Conservation (phyloP, 2,888 invertebrate species). For the Cantharis flavilabris region DNA sequence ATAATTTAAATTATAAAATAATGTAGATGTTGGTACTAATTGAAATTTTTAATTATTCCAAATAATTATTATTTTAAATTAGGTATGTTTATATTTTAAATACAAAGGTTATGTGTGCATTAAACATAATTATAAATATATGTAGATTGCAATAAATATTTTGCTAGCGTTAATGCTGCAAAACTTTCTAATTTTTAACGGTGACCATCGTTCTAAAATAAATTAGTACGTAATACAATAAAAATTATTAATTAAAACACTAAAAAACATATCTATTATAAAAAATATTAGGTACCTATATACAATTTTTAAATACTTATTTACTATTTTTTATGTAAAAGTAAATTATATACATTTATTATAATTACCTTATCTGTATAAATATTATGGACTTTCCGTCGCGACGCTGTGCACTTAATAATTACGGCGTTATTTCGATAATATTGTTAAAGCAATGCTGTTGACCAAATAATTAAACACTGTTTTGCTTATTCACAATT, state of each 20-base stretch:
- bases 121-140: background rate
- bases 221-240: background rate
- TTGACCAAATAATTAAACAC: background rate
- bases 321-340: too few species aligned
- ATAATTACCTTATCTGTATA: background rate
- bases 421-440: background rate
- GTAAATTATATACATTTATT: too few species aligned
- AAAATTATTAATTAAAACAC: background rate
- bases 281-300: background rate
- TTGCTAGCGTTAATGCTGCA: background rate
- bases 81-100: background rate
- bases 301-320: background rate
- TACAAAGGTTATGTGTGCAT: background rate
- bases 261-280: background rate
- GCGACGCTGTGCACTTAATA: background rate
- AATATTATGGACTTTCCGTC: background rate
- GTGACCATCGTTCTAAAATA: background rate
- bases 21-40: background rate
- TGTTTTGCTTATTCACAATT: background rate
- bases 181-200: conserved; percentile 2
- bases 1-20: background rate
- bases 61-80: background rate
- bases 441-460: background rate
- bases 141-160: background rate
- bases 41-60: background rate